Evolutionary conservation across 2,113 vertebrate genomes (phyloP), one percentile per base, ranked within the genome.

Genomic region (Amia ocellicauda): DNA sequence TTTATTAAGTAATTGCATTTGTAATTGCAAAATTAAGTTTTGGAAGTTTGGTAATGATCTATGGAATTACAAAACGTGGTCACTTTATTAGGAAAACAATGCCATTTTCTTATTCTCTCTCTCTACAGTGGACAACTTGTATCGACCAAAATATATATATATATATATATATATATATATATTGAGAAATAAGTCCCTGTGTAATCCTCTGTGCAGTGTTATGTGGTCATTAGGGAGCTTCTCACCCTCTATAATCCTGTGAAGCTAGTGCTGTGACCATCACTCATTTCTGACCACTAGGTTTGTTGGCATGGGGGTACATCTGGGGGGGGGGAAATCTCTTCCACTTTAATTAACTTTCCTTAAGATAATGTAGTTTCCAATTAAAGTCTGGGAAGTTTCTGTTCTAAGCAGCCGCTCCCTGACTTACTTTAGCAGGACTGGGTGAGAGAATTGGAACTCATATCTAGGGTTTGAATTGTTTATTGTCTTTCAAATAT

Each of bases 1-100:
- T 82, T 86, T 85, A 88, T 89, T 89, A 90, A 90, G 89, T 90
- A 89, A 90, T 89, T 89, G 89, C 87, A 85, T 85, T 79, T 85
- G 86, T 90, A 89, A 90, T 90, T 89, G 86, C 85, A 79, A 90
- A 90, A 88, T 88, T 88, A 89, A 88, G 87, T 90, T 90, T 89
- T 65, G 78, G 85, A 81, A 88, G 88, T 73, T 89, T 86, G 77
- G 84, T 90, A 89, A 89, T 89, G 87, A 89, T 86, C 82, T 83
- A 80, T 79, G 85, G 87, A 88, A 88, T 88, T 90, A 88, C 83
- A 85, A 71, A 68, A 77, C 77, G 71, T 64, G 71, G 61, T 65
- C 67, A 72, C 66, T 72, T 74, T 75, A 68, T 71, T 57, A 52
- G 60, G 59, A 76, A 78, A 79, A 79, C 80, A 63, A 77, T 74